phyloP scores from a whole-genome alignment of 2,113 vertebrate genomes.

The Barnardius zonarius region DNA sequence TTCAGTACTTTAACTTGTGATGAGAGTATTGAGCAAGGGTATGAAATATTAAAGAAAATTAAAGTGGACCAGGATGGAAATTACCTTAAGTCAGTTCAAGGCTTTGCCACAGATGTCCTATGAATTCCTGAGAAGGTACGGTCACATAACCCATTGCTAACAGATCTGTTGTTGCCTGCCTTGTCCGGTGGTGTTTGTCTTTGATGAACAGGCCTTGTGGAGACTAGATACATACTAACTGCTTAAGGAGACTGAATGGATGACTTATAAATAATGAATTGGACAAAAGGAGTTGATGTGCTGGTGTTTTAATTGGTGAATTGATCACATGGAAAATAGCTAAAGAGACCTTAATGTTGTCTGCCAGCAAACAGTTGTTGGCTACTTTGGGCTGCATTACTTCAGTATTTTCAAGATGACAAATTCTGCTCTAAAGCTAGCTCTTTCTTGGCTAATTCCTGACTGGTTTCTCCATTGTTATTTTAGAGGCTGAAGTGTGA shows the following conservation, averaged over 20 bases:
- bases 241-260: neutral
- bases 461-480: neutral
- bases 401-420: neutral
- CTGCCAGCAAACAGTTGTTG: neutral
- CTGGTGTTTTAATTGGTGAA: conserved; percentile 5
- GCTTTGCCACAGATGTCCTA: neutral
- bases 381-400: neutral
- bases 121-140: neutral
- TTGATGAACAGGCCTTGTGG: neutral
- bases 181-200: neutral
- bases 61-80: neutral
- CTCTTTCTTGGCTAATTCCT: neutral
- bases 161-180: neutral
- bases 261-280: neutral
- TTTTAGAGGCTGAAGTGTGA: neutral
- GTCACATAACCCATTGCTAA: neutral
- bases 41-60: neutral
- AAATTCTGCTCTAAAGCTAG: neutral
- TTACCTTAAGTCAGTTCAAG: neutral
- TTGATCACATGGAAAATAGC: neutral
- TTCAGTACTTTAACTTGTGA: neutral
- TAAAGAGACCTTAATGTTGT: neutral
- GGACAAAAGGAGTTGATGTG: neutral
- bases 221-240: neutral
- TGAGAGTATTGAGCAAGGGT: neutral